Base-by-base conservation (phyloP, 2,797 vertebrate genomes). In the Anas bahamensis region DNA sequence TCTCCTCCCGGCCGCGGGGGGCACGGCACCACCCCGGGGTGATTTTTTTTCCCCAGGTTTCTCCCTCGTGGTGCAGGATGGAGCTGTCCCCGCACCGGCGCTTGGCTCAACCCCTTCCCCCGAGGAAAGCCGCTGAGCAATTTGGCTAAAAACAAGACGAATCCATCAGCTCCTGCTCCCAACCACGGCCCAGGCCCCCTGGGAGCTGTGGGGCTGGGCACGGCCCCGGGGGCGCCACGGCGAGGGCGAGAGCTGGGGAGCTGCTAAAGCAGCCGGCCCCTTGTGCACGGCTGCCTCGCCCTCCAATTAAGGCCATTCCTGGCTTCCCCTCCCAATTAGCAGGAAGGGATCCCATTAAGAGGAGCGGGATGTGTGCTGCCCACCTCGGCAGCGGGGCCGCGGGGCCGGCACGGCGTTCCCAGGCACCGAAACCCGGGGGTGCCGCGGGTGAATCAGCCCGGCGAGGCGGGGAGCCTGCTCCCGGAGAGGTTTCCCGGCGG, bases 251-350 rank as follows among this genome's bases (percentile, higher is more conserved):
- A 81, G 89, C 66, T 0, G 14, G 70, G 66, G 91, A 42, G 37
- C 42, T 73, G 83, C 80, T 81, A 78, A 89, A 92, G 69, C 26
- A 93, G 75, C 29, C 1, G 15, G 56, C 71, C 60, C 0, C 35
- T 94, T 96, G 86, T 92, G 90, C 95, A 50, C 9, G 33, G 71
- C 52, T 91, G 86, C 23, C 65, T 68, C 66, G 68, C 91, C 95
- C 93, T 92, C 46, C 85, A 93, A 86, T 95, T 94, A 96, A 88
- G 93, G 87, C 48, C 93, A 91, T 91, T 95, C 92, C 89, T 93
- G 89, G 59, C 93, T 92, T 94, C 86, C 94, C 73, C 89, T 94
- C 2, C 8, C 77, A 92, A 96, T 96, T 96, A 95, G 83, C 93
- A 64, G 69, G 46, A 91, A 88, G 94, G 81, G 92, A 94, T 79